phyloP scores from a whole-genome alignment of 2,888 invertebrate species.

The Cephonodes hylas region DNA sequence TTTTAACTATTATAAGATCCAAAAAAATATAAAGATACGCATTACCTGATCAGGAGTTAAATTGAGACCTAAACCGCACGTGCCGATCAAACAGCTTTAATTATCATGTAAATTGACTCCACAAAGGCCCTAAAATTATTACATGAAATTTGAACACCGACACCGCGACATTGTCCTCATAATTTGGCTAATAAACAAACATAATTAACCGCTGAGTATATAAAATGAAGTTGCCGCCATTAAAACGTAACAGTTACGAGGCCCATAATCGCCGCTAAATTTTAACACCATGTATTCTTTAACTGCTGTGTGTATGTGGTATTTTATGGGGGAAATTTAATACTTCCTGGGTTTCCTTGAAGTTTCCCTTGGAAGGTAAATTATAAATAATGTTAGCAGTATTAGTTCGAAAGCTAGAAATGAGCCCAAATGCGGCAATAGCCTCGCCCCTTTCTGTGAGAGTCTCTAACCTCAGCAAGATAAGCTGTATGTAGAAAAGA shows the following conservation, averaged over 20 bases:
- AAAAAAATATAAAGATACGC: too few relatives aligned
- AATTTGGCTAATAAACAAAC: neutral
- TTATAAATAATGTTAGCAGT: too few relatives aligned
- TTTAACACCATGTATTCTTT: neutral
- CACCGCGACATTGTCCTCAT: neutral
- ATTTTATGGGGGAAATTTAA: neutral
- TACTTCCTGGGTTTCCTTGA: neutral
- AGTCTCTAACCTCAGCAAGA: too few relatives aligned
- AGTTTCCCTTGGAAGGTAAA: too few relatives aligned
- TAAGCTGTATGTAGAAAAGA: too few relatives aligned
- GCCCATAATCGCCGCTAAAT: conserved; percentile 6
- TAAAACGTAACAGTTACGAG: conserved; percentile 3
- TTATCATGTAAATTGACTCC: neutral
- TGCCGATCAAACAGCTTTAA: too few relatives aligned
- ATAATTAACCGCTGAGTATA: neutral
- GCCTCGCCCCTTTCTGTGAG: too few relatives aligned
- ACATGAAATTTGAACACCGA: neutral
- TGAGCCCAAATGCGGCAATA: too few relatives aligned
- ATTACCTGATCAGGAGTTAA: too few relatives aligned
- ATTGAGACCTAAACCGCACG: too few relatives aligned
- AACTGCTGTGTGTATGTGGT: neutral
- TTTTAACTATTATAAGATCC: too few relatives aligned
- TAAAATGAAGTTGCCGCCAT: neutral
- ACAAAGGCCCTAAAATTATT: neutral
- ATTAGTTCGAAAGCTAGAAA: too few relatives aligned